Evolutionary conservation across 2,113 vertebrate species (phyloP), one percentile per base, ranked within the genome.

Genomic region (Epinephelus fuscoguttatus): DNA sequence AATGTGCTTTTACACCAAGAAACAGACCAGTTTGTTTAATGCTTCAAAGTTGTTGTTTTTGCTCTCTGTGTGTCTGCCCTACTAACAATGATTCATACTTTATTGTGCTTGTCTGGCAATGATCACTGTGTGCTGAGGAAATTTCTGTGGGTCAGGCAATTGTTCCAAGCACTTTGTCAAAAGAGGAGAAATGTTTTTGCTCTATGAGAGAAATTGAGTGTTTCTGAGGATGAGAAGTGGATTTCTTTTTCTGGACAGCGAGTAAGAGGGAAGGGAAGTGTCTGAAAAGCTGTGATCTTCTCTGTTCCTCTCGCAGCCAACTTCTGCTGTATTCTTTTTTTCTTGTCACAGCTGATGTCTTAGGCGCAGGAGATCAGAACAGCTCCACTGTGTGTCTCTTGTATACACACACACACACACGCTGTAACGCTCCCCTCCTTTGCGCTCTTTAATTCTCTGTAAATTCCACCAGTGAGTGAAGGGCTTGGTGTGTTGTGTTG

Each of bases 361-460:
- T 81, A 42, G 23, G 84, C 63, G 78, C 69, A 64, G 81, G 84
- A 85, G 82, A 88, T 88, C 76, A 76, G 75, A 86, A 78, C 64
- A 82, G 70, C 87, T 87, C 70, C 77, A 64, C 66, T 86, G 74
- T 88, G 68, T 79, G 53, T 67, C 50, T 77, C 53, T 78, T 63
- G 53, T 75, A 60, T 27, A 66, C 50, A 80, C 78, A 81, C 47
- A 33, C 71, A 80, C 78, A 81, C 40, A 33, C 71, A 52, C 10
- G 49, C 72, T 76, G 62, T 82, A 85, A 78, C 37, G 42, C 90
- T 67, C 52, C 72, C 89, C 82, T 90, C 78, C 81, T 82, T 69
- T 80, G 74, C 57, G 68, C 84, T 88, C 85, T 92, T 87, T 91
- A 92, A 93, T 91, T 91, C 91, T 88, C 85, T 79, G 81, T 91